Evolutionary conservation across 2,113 vertebrate species (phyloP).

Genomic region (Henicopernis longicauda): DNA sequence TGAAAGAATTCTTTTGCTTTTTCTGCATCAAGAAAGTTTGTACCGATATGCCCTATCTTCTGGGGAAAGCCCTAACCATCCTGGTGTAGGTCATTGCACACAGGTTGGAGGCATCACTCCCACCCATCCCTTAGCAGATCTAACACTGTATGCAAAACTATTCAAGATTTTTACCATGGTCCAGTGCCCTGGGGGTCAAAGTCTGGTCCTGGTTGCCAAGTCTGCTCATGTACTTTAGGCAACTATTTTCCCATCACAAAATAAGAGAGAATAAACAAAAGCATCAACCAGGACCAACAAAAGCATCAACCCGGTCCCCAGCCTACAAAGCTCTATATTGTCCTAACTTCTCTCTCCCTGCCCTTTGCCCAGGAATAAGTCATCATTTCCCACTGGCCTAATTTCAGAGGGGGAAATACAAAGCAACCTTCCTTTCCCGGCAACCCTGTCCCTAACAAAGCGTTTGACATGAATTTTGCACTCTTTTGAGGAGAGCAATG

Average conservation of each 20-base stretch:
- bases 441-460: neutral
- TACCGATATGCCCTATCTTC: neutral
- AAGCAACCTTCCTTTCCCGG: neutral
- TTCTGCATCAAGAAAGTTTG: neutral
- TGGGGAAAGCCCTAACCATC: neutral
- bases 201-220: neutral
- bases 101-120: neutral
- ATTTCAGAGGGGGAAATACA: neutral
- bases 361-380: neutral
- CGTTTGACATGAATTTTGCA: neutral
- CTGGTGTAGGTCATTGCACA: neutral
- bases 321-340: neutral
- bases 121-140: neutral
- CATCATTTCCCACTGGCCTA: neutral
- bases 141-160: neutral
- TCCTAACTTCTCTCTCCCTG: neutral
- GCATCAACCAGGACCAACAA: neutral
- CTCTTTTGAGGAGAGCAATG: neutral
- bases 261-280: neutral
- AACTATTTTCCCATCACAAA: neutral
- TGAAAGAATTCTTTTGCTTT: neutral
- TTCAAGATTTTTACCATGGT: neutral
- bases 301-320: neutral
- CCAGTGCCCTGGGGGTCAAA: neutral
- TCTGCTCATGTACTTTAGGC: neutral